phyloP scores from a whole-genome alignment of 1,140 invertebrate species.

The Drosophila kepulauana region DNA sequence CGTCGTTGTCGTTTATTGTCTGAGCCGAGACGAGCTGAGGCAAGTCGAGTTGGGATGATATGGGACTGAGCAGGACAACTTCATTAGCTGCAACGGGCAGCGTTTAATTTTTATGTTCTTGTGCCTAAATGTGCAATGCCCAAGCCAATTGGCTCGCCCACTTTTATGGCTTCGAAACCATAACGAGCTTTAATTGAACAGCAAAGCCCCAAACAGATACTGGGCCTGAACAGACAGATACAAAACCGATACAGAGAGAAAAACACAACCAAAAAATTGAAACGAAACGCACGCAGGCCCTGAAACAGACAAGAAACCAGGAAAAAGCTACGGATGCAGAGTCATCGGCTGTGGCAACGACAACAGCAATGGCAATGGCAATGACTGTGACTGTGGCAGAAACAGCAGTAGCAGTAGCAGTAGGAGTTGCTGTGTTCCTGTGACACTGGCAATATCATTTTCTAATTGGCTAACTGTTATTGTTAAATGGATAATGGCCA shows the following conservation, averaged over 20 bases:
- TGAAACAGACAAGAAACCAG: background rate
- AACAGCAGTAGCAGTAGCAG: background rate
- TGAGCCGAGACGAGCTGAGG: background rate
- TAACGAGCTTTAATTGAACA: conserved; percentile 78
- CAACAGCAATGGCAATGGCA: background rate
- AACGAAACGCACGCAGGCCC: background rate
- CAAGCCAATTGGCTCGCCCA: conserved; percentile 47
- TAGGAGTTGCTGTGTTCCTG: conserved; percentile 1
- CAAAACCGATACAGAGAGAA: background rate
- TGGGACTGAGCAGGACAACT: conserved; percentile 23
- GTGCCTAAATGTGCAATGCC: conserved; percentile 77
- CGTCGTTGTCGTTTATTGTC: conserved; percentile 59
- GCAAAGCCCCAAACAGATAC: conserved; percentile 23
- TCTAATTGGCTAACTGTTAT: conserved; percentile 79
- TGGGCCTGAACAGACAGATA: background rate
- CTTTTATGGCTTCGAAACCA: conserved; percentile 75
- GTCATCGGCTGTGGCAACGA: background rate
- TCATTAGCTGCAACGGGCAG: conserved; percentile 76
- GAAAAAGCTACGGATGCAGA: conserved; percentile 4
- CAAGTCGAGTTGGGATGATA: background rate
- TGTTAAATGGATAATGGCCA: conserved; percentile 67
- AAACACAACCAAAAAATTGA: conserved; percentile 8
- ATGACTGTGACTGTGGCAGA: too few species aligned
- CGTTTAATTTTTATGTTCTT: conserved; percentile 77
- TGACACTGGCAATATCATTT: conserved; percentile 53